Conservation (phyloP, 2,797 vertebrate genomes). For the Poeciliopsis presidionis region DNA sequence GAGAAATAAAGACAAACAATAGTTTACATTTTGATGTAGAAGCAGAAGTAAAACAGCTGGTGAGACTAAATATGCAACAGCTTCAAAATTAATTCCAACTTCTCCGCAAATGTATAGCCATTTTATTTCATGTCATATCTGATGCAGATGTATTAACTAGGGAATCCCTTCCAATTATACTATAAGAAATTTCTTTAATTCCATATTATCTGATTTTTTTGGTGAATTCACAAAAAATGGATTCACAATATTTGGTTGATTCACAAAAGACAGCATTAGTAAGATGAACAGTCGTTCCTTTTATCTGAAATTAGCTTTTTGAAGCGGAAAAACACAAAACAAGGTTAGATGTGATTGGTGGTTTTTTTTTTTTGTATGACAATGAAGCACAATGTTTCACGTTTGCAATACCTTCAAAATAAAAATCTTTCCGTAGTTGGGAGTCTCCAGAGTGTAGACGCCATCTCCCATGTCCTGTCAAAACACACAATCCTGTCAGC, state of each 20-base stretch:
- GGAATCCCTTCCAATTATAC: neutral
- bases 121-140: neutral
- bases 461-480: conserved; percentile 89
- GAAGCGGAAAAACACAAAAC: neutral
- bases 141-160: neutral
- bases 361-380: neutral
- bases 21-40: neutral
- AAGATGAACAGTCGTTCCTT: neutral
- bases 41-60: neutral
- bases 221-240: conserved; percentile 9
- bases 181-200: neutral
- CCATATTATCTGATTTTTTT: neutral
- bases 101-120: neutral
- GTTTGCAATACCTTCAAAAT: conserved; percentile 89
- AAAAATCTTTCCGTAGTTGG: conserved; percentile 94
- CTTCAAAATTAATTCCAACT: neutral
- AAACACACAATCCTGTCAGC: conserved; percentile 8
- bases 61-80: neutral
- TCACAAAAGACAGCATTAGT: conserved; percentile 17
- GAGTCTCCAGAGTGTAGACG: conserved; percentile 93
- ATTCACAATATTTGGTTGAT: neutral
- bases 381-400: neutral
- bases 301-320: neutral
- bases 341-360: neutral
- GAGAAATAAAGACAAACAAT: neutral